Evolutionary conservation across 2,797 vertebrate genomes (phyloP), one percentile per base, ranked within the genome.

Genomic region (Cynodonichthys magdalenae): DNA sequence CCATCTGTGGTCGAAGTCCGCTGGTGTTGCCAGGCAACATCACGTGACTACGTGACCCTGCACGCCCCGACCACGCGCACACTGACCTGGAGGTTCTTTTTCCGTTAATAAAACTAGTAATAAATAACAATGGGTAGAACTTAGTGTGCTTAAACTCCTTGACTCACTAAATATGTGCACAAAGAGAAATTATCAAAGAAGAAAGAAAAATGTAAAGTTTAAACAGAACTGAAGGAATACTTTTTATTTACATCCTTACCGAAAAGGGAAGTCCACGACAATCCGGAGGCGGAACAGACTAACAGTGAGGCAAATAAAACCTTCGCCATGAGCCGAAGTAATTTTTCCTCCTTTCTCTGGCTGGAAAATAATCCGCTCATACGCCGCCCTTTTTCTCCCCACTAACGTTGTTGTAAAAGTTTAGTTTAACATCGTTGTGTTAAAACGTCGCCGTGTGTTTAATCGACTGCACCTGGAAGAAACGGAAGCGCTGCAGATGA

Each of bases 1-100:
- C 36, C 39, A 74, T 74, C 79, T 55, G 70, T 79, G 83, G 87
- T 66, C 74, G 1, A 82, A 88, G 84, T 87, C 75, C 80, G 3
- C 29, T n/a, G 57, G 11, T 51, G 77, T 82, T 82, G 61, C 77
- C 66, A 55, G 63, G 80, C 64, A 77, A 78, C 82, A 74, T 15
- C 83, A 84, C 53, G 86, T 84, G 75, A 86, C 74, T 41, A 60
- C 9, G 15, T 42, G 71, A 80, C 67, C 19, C 55, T 11, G 45
- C 3, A n/a, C 41, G 12, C 49, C 58, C 1, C 48, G 44, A 53
- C 62, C 71, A 48, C 41, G 65, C 56, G 77, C 15, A 44, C 31
- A 31, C 62, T 59, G 36, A 67, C 53, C 42, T 15, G 36, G 5
- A 15, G 28, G 5, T 18, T 10, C 29, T 51, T 5, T 27, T 44